Base-by-base conservation (phyloP, 2,797 vertebrate species). In the Brachyrhaphis roseni region DNA sequence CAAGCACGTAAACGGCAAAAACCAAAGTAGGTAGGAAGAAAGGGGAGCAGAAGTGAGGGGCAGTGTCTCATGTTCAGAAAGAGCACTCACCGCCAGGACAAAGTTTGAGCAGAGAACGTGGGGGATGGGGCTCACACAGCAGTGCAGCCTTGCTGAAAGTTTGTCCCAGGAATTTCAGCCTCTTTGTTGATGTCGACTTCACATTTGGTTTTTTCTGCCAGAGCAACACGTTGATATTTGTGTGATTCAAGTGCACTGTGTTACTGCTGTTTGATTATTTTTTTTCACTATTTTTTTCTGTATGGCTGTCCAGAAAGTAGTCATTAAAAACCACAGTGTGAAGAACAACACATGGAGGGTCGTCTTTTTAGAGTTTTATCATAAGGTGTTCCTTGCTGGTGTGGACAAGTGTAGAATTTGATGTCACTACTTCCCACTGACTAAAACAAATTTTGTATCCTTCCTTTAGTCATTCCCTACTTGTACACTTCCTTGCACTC, bases 1-100 rank as follows among this genome's bases (percentile, higher is more conserved):
- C 92, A 93, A 91, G 91, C 88, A 86, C 90, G 92, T 95, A 94
- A 94, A 94, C 94, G 92, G 88, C 82, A 75, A n/a, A 75, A 45
- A 77, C 87, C 51, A 82, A 78, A 87, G 82, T 78, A 86, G 82
- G 77, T 47, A 11, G 31, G 51, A 41, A 45, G 36, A 8, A 66
- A 41, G 74, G 70, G 8, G 75, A 68, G 82, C 31, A 55, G 45
- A 36, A 46, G 41, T 47, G 78, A 73, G 86, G 79, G 78, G 43
- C 79, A 82, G 90, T 84, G 78, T 87, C 78, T 87, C 87, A 84
- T 89, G 90, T 91, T 92, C 89, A 88, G 90, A 88, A 86, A 92
- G 84, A 91, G 86, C 84, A 57, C 79, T 77, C 74, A 20, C 79
- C 82, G 83, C 84, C 82, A 77, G 82, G 78, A 75, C 86, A 86